These are phyloP conservation scores for Cantharis flavilabris DNA, from an alignment of 2,888 invertebrate genomes.

Conservation along the genomic window DNA sequence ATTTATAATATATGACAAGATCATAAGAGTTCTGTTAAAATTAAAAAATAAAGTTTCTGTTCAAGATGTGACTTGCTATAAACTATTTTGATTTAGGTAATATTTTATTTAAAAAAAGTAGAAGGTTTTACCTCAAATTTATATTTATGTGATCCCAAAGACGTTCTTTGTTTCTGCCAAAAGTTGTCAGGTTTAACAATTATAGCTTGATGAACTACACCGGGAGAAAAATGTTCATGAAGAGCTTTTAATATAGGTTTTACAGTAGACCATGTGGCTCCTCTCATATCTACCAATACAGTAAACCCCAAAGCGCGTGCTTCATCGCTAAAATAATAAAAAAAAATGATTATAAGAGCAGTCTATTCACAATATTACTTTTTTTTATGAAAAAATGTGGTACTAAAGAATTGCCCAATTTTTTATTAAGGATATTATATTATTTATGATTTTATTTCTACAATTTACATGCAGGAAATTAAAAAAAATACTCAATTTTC, in stretches of 20 bases:
- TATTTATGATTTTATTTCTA: background rate
- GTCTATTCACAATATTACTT: background rate
- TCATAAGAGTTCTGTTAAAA: background rate
- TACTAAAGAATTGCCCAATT: background rate
- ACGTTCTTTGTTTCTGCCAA: conserved; percentile 99
- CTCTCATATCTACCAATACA: conserved; percentile 97
- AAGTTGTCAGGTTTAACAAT: conserved; percentile 99
- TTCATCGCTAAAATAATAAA: conserved; percentile 72
- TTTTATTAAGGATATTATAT: background rate
- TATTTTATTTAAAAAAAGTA: background rate
- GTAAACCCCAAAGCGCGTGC: conserved; percentile 89
- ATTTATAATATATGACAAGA: background rate
- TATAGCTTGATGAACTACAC: conserved; percentile 88
- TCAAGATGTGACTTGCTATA: background rate
- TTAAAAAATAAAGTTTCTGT: background rate
- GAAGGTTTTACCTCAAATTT: conserved; percentile 86
- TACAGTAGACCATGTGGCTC: conserved; percentile 93
- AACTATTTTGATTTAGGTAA: background rate
- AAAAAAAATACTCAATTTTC: background rate
- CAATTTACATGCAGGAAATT: background rate
- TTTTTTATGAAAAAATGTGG: background rate
- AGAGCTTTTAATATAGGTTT: conserved; percentile 97
- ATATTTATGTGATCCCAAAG: conserved; percentile 96
- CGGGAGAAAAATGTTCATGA: conserved; percentile 93
- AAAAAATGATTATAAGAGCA: background rate